These are phyloP conservation scores for Geodia barretti DNA, from an alignment of 37 sponge, comb jelly and placozoan genomes.

Conservation along the genomic window DNA sequence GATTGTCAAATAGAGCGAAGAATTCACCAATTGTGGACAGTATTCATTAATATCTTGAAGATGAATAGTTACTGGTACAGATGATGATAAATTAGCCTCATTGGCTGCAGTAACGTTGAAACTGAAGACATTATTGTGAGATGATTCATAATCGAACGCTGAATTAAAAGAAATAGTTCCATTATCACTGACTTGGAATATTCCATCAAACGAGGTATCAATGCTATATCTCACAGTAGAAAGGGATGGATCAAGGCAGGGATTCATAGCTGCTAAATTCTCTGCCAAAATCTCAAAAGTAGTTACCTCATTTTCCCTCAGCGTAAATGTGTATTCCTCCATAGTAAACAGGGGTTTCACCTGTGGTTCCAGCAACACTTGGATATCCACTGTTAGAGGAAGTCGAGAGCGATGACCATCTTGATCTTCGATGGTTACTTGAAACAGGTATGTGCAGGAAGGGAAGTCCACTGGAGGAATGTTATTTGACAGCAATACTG, in stretches of 20 bases:
- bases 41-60: conserved; percentile 74
- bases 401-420: conserved; percentile 14
- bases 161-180: conserved; percentile 24
- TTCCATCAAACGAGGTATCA: neutral
- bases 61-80: conserved; percentile 35
- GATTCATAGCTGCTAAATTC: conserved; percentile 24
- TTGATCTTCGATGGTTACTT: conserved; percentile 10
- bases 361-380: conserved; percentile 2
- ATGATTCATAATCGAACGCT: conserved; percentile 46
- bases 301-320: conserved; percentile 27
- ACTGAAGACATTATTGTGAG: conserved; percentile 19
- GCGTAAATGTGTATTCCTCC: conserved; percentile 12
- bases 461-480: conserved; percentile 15
- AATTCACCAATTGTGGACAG: conserved; percentile 42
- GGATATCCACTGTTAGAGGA: conserved; percentile 9
- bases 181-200: conserved; percentile 45
- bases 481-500: neutral
- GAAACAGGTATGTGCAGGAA: conserved; percentile 26
- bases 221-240: conserved; percentile 31
- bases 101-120: conserved; percentile 55
- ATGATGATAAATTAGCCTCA: conserved; percentile 14
- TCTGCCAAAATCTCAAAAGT: conserved; percentile 18
- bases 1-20: neutral
- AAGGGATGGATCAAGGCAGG: conserved; percentile 32
- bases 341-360: conserved; percentile 32